Conservation (phyloP, 1,140 invertebrate genomes). For the Danaus plexippus region DNA sequence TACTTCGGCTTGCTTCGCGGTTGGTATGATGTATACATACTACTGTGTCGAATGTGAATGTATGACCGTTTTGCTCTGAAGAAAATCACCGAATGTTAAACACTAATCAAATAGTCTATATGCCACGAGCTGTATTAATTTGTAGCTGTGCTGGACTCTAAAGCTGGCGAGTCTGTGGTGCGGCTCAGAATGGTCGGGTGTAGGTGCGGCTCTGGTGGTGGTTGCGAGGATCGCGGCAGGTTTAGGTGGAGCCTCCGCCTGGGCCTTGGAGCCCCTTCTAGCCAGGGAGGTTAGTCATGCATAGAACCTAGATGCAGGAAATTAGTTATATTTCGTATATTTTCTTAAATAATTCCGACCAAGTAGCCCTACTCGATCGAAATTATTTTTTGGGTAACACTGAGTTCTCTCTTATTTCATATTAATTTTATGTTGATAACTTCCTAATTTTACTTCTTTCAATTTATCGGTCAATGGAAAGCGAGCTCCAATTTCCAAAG, state of each 20-base stretch:
- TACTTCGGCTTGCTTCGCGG: conserved; percentile 37
- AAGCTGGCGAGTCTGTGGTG: conserved; percentile 31
- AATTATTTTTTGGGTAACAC: too few species aligned
- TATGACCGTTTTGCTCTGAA: too few species aligned
- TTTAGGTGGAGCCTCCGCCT: conserved; percentile 36
- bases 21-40: conserved; percentile 16
- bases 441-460: too few species aligned
- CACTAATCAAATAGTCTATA: neutral
- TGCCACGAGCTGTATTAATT: neutral
- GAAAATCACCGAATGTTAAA: neutral
- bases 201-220: conserved; percentile 5
- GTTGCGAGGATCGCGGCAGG: conserved; percentile 34
- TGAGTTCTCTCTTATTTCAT: too few species aligned
- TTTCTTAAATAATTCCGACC: too few species aligned
- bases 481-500: too few species aligned
- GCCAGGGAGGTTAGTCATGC: conserved; percentile 34
- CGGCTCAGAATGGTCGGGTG: conserved; percentile 21
- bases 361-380: too few species aligned
- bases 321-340: too few species aligned
- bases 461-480: too few species aligned
- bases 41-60: too few species aligned
- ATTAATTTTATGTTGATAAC: too few species aligned
- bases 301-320: neutral
- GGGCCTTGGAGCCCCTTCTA: conserved; percentile 35
- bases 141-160: conserved; percentile 39